Conservation (phyloP, 2,888 invertebrate species). For the Metopia argyrocephala region DNA sequence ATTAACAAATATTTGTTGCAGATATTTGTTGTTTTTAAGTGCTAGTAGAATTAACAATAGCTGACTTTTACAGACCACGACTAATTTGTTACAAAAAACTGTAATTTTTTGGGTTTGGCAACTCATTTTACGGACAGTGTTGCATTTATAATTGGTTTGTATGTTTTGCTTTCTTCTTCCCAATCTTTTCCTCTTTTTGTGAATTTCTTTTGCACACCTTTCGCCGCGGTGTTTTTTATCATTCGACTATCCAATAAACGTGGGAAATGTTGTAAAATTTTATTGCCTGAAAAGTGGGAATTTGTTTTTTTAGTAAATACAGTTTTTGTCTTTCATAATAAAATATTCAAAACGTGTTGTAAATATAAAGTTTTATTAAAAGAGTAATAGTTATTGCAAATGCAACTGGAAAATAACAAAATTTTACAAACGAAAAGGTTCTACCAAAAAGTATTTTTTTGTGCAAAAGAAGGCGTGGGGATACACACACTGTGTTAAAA, state of each 20-base stretch:
- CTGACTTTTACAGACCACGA: too few species aligned
- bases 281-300: slow-evolving; percentile 5
- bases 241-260: slow-evolving; percentile 48
- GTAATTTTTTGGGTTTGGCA: too few species aligned
- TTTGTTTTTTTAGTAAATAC: slow-evolving; percentile 25
- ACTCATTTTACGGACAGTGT: not conserved
- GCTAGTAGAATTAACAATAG: too few species aligned
- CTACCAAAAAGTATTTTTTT: slow-evolving; percentile 7
- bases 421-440: not conserved
- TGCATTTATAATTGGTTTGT: not conserved
- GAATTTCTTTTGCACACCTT: slow-evolving; percentile 39
- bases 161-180: slow-evolving; percentile 20
- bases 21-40: too few species aligned
- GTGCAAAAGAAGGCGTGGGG: slow-evolving; percentile 66
- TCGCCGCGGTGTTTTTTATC: slow-evolving; percentile 45
- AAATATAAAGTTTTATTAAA: not conserved
- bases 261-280: slow-evolving; percentile 43
- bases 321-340: not conserved
- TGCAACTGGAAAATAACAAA: not conserved
- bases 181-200: slow-evolving; percentile 22
- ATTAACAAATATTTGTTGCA: too few species aligned
- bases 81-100: too few species aligned
- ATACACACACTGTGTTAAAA: slow-evolving; percentile 66
- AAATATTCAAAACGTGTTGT: not conserved
- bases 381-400: too few species aligned